Percentiles rank a stretch among this genome's conserved stretches.
Evolutionary conservation across 2,797 vertebrate species (phyloP).

Genomic region (Alouatta caraya): DNA sequence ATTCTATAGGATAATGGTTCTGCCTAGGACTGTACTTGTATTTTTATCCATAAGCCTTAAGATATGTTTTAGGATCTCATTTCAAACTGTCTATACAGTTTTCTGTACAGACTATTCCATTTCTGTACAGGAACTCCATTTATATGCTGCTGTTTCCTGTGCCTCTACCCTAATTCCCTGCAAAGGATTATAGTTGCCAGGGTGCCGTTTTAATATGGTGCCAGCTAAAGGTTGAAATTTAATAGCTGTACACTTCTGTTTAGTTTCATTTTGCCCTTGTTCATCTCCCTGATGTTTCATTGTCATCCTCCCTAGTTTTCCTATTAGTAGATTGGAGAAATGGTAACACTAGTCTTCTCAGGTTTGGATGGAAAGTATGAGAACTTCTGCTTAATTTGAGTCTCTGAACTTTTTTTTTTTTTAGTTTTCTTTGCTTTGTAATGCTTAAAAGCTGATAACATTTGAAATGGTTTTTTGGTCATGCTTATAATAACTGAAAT

Average conservation of each 20-base stretch:
- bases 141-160: background rate
- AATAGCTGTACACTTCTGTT: background rate
- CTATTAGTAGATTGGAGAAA: background rate
- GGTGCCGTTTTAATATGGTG: background rate
- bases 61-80: constrained; percentile 25
- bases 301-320: background rate
- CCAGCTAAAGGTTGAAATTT: background rate
- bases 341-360: background rate
- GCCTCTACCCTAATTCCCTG: background rate
- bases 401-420: background rate
- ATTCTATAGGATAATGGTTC: background rate
- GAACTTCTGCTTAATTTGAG: background rate
- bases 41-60: constrained; percentile 11
- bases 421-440: background rate
- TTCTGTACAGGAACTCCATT: background rate
- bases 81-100: background rate
- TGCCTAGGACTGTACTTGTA: background rate
- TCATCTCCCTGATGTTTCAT: background rate
- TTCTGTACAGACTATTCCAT: background rate
- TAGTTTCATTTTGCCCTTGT: background rate
- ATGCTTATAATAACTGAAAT: background rate
- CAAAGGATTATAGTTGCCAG: background rate
- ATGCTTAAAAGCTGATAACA: constrained; percentile 14
- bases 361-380: background rate
- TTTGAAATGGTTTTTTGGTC: background rate